Base-by-base conservation (phyloP, 2,888 invertebrate species). In the Macrostomum cliftonense region DNA sequence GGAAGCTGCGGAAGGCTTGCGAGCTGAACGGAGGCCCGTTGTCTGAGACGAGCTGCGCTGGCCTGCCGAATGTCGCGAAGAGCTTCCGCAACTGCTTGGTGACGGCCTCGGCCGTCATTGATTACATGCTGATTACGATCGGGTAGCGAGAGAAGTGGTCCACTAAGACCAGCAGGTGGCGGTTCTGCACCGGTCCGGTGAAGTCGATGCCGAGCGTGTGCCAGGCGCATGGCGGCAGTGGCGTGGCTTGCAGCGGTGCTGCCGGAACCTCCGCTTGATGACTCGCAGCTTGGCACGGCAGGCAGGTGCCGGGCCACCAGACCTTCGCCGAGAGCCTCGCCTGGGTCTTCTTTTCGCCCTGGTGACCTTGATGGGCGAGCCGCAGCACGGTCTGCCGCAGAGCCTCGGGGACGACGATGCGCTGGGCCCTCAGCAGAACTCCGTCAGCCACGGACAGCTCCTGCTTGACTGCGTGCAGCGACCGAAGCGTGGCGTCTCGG, bases 1-100 rank as follows among this genome's bases (percentile, higher is more conserved):
- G 47, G 50, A 53, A 55, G 9, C 49, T 38, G 12, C 7, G 40
- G 40, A 53, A 52, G 20, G 52, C 48, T 39, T 40, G 36, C 7
- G 48, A 50, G 36, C 46, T 50, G 21, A 55, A 55, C 14, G 53
- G 52, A 11, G 52, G 52, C 43, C 52, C 53, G 43, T 48, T 52
- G 42, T 53, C 54, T 4, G 19, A 44, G 43, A 49, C 46, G 37
- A 51, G 17, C 36, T 28, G 44, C 37, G 19, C 21, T 19, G 53
- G 50, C 19, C 42, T 49, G 16, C 52, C 53, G 48, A 46, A 37
- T 39, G 52, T 54, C 13, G 53, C 38, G 46, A 52, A 54, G 16
- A 55, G 49, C 2, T 42, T 42, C 17, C 20, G 43, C 20, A 52
- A 45, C 37, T 46, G 43, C 28, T 48, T 47, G 14, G n/a, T 40